Percentiles rank a stretch among this genome's conserved stretches.
These are phyloP conservation scores for Craseonycteris thonglongyai DNA, from an alignment of 2,113 vertebrate genomes.

Conservation along the genomic window DNA sequence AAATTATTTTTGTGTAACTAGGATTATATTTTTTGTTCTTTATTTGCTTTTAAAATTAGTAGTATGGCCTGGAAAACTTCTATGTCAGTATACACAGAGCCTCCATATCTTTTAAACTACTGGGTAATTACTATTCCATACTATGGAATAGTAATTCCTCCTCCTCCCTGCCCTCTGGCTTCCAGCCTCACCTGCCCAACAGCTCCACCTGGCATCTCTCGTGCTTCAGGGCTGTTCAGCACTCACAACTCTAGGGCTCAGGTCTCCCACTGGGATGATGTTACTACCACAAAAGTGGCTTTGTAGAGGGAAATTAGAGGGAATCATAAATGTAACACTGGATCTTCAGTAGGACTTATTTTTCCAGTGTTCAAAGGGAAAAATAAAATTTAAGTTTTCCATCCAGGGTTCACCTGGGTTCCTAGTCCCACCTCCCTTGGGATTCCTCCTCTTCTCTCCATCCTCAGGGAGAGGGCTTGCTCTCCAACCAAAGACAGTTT, in stretches of 20 bases:
- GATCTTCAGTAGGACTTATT: background rate
- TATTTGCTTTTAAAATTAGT: background rate
- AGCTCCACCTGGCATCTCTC: background rate
- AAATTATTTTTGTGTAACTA: background rate
- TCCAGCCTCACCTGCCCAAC: rapidly evolving
- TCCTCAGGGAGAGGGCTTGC: background rate
- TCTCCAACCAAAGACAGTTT: no score
- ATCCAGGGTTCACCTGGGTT: background rate
- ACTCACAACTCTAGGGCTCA: background rate
- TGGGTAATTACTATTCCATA: background rate
- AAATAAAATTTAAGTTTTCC: background rate
- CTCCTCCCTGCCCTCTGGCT: background rate
- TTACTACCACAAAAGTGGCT: background rate
- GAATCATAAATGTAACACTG: background rate
- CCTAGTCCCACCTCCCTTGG: rapidly evolving
- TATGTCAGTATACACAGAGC: background rate
- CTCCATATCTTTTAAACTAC: background rate
- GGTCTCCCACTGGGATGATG: background rate
- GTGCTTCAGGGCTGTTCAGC: background rate
- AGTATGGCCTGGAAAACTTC: background rate
- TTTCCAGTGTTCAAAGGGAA: background rate
- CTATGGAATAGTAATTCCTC: no score
- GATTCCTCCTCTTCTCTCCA: background rate
- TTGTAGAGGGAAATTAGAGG: background rate
- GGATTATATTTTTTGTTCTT: background rate